phyloP scores from a whole-genome alignment of 1,140 invertebrate species.

The Centruroides vittatus region DNA sequence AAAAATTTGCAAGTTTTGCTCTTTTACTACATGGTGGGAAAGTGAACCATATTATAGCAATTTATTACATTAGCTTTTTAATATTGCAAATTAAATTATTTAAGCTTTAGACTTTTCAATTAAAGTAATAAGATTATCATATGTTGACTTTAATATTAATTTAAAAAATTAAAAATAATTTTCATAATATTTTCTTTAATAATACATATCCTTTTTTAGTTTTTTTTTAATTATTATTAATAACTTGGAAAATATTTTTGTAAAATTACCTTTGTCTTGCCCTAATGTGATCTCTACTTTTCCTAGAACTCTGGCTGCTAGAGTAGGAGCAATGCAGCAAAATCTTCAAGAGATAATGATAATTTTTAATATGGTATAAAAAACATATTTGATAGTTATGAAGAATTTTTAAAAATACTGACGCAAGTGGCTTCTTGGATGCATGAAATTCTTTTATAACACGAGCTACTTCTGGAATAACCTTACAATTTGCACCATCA shows the following conservation, averaged over 20 bases:
- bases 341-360: slow-evolving; percentile 20
- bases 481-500: slow-evolving; percentile 37
- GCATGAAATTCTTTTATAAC: slow-evolving; percentile 40
- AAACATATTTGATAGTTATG: slow-evolving; percentile 1
- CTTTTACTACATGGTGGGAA: too few relatives aligned
- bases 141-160: too few relatives aligned
- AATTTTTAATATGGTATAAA: too few relatives aligned
- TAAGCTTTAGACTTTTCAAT: too few relatives aligned
- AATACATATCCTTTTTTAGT: background rate
- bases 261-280: slow-evolving; percentile 23
- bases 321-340: slow-evolving; percentile 42
- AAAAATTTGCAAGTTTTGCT: too few relatives aligned
- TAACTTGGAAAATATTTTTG: background rate
- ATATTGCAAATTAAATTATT: too few relatives aligned
- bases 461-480: slow-evolving; percentile 35
- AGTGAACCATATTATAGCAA: too few relatives aligned
- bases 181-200: too few relatives aligned
- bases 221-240: slow-evolving; percentile 15
- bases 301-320: slow-evolving; percentile 37
- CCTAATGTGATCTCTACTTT: slow-evolving; percentile 43
- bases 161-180: too few relatives aligned
- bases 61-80: too few relatives aligned
- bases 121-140: too few relatives aligned
- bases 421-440: slow-evolving; percentile 40
- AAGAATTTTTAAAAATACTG: background rate